phyloP scores from a whole-genome alignment of 2,888 invertebrate genomes.

The Heliconius charithonia region DNA sequence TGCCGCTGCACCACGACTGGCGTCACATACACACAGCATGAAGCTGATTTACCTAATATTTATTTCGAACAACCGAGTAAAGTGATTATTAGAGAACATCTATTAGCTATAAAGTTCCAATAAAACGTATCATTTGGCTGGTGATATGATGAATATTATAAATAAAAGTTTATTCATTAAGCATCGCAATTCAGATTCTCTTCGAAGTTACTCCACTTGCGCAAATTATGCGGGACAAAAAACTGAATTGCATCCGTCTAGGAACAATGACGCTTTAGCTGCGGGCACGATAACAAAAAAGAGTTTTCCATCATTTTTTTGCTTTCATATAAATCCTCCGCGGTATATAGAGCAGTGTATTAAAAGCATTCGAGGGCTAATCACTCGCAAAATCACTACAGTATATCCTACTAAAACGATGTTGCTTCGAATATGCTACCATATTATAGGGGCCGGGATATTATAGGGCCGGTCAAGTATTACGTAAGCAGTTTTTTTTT shows the following conservation, averaged over 20 bases:
- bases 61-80: neutral
- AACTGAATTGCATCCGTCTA: conserved; percentile 81
- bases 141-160: conserved; percentile 38
- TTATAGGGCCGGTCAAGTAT: too few species aligned
- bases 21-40: too few species aligned
- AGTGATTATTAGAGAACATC: neutral
- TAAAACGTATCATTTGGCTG: conserved; percentile 33
- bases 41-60: too few species aligned
- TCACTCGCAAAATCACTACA: conserved; percentile 23
- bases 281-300: conserved; percentile 69
- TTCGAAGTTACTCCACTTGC: conserved; percentile 79
- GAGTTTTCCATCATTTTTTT: conserved; percentile 72
- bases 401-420: neutral
- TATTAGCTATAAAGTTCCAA: conserved; percentile 15
- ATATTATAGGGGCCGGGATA: too few species aligned
- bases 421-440: neutral
- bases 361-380: conserved; percentile 31
- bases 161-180: conserved; percentile 57
- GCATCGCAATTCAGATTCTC: conserved; percentile 66
- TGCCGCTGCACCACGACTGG: too few species aligned
- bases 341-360: conserved; percentile 38
- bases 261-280: conserved; percentile 79
- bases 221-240: conserved; percentile 78
- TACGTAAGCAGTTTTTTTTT: too few species aligned
- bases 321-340: conserved; percentile 54